Evolutionary conservation across 2,888 invertebrate genomes (phyloP).

Genomic region (Drosophila prostipennis): DNA sequence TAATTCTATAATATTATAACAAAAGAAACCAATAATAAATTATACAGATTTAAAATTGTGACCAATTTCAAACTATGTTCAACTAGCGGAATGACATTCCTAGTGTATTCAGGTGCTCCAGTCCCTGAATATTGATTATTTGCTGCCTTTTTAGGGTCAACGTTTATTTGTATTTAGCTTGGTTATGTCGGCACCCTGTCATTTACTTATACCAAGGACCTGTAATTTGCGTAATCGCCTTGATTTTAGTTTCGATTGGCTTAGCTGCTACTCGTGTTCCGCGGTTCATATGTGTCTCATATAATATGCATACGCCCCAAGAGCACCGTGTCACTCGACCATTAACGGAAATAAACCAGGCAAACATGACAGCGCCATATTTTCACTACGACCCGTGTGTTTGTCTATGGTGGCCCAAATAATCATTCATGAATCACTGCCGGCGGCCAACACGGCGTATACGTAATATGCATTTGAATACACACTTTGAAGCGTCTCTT

Average conservation of each 20-base stretch:
- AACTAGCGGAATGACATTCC: too few species aligned
- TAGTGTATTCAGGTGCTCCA: too few species aligned
- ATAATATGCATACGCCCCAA: conserved; percentile 55
- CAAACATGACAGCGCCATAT: conserved; percentile 14
- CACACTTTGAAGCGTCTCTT: neutral
- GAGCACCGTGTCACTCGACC: conserved; percentile 53
- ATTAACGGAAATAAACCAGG: conserved; percentile 44
- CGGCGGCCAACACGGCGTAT: conserved; percentile 22
- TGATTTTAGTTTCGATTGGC: neutral
- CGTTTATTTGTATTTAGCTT: conserved; percentile 7
- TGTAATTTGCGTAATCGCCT: conserved; percentile 66
- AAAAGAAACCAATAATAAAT: too few species aligned
- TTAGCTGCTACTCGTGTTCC: neutral
- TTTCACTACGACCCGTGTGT: conserved; percentile 8
- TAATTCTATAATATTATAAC: too few species aligned
- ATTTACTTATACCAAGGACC: conserved; percentile 11
- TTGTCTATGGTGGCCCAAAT: conserved; percentile 14
- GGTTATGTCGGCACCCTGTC: conserved; percentile 13
- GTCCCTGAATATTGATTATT: conserved; percentile 20
- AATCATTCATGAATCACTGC: conserved; percentile 25
- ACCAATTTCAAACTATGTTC: too few species aligned
- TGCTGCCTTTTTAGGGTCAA: neutral
- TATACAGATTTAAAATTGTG: too few species aligned
- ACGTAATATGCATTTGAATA: conserved; percentile 15
- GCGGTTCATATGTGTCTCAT: conserved; percentile 11